Evolutionary conservation across 1,140 invertebrate species (phyloP), one percentile per base, ranked within the genome.

Genomic region (Heterodera schachtii): DNA sequence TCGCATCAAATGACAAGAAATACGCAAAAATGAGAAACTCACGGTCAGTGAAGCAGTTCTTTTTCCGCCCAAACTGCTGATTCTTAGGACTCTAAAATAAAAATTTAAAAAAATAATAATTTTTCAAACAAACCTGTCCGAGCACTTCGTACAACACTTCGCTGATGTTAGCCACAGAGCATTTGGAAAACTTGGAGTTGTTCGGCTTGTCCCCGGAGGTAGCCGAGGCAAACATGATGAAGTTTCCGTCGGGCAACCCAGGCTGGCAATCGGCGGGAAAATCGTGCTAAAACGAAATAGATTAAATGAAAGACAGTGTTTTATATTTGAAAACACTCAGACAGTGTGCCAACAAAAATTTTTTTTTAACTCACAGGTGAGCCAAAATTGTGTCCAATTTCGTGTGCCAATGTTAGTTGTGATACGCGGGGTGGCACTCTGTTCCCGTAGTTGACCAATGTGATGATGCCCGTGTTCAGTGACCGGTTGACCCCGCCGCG

Each of bases 361-460:
- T 31, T n/a, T n/a, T n/a, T n/a, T n/a, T n/a, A n/a, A 79, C 83
- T 7, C 70, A 96, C 95, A 89, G 95, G 95, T 83, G 96, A 98
- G 76, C 97, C 97, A 92, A 99, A 99, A 91, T 98, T 99, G 90
- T 99, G 97, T 4, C 97, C 97, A 88, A 99, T 98, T 92, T 99
- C 97, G 90, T 99, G 97, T 9, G 97, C 98, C 79, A 99, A 92
- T 9, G 97, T 99, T 16, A 99, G 91, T 89, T 98, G 96, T 7
- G 96, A 98, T 21, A 99, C 97, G 91, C 96, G 96, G 0, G 95
- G 95, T 80, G 94, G 96, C 31, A 99, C 97, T 73, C 95, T 92
- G 89, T 94, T 96, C 87, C 98, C 97, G 91, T 99, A 99, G 92
- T 99, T 99, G 16, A 99, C 95, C 90, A 99, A 96, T 3, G 98